Conservation (phyloP, 2,113 vertebrate species). For the Hemiscyllium ocellatum region DNA sequence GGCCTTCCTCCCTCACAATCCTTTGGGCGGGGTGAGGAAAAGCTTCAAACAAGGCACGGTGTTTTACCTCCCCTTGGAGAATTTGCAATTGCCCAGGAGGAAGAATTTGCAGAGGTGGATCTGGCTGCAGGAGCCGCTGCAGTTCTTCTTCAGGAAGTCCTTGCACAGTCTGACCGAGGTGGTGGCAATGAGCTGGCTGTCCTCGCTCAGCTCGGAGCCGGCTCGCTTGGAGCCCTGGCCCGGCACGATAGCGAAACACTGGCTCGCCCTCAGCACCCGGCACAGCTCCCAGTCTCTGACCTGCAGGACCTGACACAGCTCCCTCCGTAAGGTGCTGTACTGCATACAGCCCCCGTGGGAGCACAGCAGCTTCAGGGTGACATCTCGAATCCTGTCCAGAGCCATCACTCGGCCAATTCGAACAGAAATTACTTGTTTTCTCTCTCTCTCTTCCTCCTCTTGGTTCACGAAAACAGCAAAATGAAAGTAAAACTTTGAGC, state of each 20-base stretch:
- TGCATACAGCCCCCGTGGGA: neutral
- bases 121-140: neutral
- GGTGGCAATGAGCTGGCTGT: neutral
- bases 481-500: neutral
- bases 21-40: too few species aligned
- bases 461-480: neutral
- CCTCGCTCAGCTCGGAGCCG: neutral
- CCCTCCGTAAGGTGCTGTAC: neutral
- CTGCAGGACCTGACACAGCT: neutral
- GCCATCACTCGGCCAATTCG: neutral
- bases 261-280: neutral
- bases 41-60: too few species aligned
- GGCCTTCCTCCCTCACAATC: neutral
- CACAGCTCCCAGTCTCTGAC: neutral
- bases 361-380: neutral
- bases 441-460: neutral
- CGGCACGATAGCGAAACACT: neutral
- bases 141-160: neutral
- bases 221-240: neutral
- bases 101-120: slow-evolving; percentile 25
- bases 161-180: neutral
- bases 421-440: too few species aligned
- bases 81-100: neutral
- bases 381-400: neutral
- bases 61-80: slow-evolving; percentile 16